A percentile compares a stretch with the other conserved stretches of the same genome.
phyloP scores from a whole-genome alignment of 1,140 invertebrate species.

The Drosophila burlai region DNA sequence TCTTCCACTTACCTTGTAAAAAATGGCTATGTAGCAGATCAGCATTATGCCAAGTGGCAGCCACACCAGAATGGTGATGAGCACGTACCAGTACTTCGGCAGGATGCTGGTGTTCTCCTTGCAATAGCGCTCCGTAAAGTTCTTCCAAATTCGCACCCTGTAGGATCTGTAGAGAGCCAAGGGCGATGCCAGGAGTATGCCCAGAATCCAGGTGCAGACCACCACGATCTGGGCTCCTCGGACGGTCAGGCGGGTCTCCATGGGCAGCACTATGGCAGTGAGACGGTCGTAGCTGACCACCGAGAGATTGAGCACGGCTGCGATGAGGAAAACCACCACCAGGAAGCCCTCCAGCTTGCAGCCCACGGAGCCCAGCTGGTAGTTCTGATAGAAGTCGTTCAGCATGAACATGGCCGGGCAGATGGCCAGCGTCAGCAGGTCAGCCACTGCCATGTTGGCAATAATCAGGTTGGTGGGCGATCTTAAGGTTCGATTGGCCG shows the following conservation, averaged over 20 bases:
- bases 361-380: slow-evolving; percentile 89
- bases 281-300: slow-evolving; percentile 93
- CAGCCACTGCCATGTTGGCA: slow-evolving; percentile 91
- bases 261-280: slow-evolving; percentile 91
- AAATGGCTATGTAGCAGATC: slow-evolving; percentile 88
- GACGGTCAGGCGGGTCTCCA: slow-evolving; percentile 88
- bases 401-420: slow-evolving; percentile 91
- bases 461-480: slow-evolving; percentile 93
- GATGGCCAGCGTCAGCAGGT: slow-evolving; percentile 90
- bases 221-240: slow-evolving; percentile 88
- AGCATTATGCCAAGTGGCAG: slow-evolving; percentile 89
- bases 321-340: slow-evolving; percentile 89
- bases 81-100: slow-evolving; percentile 90
- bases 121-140: slow-evolving; percentile 90
- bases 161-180: slow-evolving; percentile 89
- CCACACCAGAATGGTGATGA: slow-evolving; percentile 90
- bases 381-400: slow-evolving; percentile 91
- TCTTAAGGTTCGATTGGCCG: slow-evolving; percentile 89
- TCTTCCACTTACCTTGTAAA: slow-evolving; percentile 87
- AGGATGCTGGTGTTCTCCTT: slow-evolving; percentile 88
- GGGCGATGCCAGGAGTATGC: slow-evolving; percentile 87
- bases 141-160: slow-evolving; percentile 89
- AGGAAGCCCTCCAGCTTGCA: slow-evolving; percentile 90
- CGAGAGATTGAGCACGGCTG: slow-evolving; percentile 91
- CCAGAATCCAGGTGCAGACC: slow-evolving; percentile 89